phyloP scores from a whole-genome alignment of 2,113 vertebrate species.

The Megaleporinus macrocephalus region DNA sequence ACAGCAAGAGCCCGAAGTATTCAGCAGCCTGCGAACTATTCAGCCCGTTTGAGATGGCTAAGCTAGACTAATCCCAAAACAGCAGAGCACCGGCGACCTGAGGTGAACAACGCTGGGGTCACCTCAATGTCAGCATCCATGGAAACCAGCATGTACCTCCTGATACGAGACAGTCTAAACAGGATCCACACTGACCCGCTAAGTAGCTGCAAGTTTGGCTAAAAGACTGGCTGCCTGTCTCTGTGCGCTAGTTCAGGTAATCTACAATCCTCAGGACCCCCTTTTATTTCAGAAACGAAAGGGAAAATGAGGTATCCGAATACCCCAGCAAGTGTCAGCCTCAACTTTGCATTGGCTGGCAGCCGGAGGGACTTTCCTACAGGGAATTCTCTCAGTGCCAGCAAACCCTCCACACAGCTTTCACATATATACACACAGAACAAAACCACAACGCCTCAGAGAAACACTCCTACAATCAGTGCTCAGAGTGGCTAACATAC shows the following conservation, averaged over 20 bases:
- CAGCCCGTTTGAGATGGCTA: neutral
- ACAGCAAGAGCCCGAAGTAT: neutral
- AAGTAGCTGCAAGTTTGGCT: no score
- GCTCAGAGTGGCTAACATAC: neutral
- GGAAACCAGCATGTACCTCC: neutral
- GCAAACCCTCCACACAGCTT: neutral
- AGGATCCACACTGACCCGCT: no score
- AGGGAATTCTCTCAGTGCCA: slow-evolving; percentile 25
- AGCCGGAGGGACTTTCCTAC: slow-evolving; percentile 35
- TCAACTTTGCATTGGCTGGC: slow-evolving; percentile 41
- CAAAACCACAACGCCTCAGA: neutral
- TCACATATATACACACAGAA: neutral
- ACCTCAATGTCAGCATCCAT: neutral
- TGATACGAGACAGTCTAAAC: no score
- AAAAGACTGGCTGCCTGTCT: no score
- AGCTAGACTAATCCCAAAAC: neutral
- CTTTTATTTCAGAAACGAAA: no score
- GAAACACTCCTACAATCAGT: neutral
- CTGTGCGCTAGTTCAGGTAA: no score
- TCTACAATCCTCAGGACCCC: no score
- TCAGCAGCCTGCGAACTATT: neutral
- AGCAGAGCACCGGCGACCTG: neutral
- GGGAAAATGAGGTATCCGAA: no score
- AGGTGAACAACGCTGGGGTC: neutral
- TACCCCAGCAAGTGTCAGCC: no score